Conservation (phyloP, 1,140 invertebrate species). For the silkworm (Bombyx mori) region DNA sequence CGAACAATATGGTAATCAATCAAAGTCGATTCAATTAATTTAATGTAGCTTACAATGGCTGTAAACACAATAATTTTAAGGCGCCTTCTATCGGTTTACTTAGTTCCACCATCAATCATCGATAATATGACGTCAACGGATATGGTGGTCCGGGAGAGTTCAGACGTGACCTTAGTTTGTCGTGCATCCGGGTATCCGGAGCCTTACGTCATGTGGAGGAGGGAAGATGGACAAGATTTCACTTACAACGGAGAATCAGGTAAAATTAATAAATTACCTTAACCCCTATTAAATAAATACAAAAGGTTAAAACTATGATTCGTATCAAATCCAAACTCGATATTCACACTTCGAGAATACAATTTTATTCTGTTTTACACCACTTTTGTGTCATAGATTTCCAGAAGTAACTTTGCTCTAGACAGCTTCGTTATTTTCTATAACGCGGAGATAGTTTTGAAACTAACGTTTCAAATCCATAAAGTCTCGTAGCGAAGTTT, state of each 20-base stretch:
- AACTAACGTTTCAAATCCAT: conserved; percentile 7
- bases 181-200: conserved; percentile 90
- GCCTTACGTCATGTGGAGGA: conserved; percentile 91
- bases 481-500: conserved; percentile 3
- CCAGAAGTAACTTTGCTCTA: too few relatives aligned
- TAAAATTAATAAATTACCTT: conserved; percentile 43
- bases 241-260: conserved; percentile 88
- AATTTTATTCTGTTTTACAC: too few relatives aligned
- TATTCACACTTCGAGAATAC: too few relatives aligned
- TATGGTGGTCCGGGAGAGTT: conserved; percentile 89
- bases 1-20: not conserved
- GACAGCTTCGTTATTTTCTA: not conserved
- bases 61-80: conserved; percentile 1
- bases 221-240: conserved; percentile 90
- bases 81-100: conserved; percentile 4
- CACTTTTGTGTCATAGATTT: too few relatives aligned
- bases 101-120: conserved; percentile 89
- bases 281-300: too few relatives aligned
- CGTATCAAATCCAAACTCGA: too few relatives aligned
- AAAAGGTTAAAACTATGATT: too few relatives aligned
- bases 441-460: conserved; percentile 5
- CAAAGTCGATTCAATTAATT: conserved; percentile 3
- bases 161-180: conserved; percentile 89
- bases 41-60: not conserved
- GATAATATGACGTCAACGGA: conserved; percentile 89